Percentiles rank a stretch among this genome's conserved stretches.
Evolutionary conservation across 2,888 invertebrate species (phyloP).

Genomic region (Timandra comae): DNA sequence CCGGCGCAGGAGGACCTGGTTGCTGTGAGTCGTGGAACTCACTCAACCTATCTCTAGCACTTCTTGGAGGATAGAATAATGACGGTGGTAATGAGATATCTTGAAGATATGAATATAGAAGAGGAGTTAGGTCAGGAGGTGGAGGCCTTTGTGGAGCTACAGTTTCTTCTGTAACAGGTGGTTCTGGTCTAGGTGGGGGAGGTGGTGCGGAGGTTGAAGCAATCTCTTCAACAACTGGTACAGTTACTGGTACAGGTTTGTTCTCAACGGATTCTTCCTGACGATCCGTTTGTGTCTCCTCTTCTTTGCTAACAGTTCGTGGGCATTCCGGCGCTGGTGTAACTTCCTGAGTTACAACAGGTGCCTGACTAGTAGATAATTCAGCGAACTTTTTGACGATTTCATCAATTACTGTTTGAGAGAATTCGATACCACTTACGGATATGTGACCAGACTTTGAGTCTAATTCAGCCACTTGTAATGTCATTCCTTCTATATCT

Average conservation of each 20-base stretch:
- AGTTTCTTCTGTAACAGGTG: slow-evolving; percentile 36
- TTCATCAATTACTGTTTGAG: slow-evolving; percentile 81
- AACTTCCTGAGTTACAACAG: slow-evolving; percentile 23
- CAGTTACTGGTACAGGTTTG: slow-evolving; percentile 15
- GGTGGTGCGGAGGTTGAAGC: slow-evolving; percentile 22
- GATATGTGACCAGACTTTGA: slow-evolving; percentile 82
- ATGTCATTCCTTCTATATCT: slow-evolving; percentile 85
- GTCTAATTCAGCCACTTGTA: slow-evolving; percentile 83
- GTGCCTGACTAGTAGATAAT: slow-evolving; percentile 40
- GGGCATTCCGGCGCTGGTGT: slow-evolving; percentile 25
- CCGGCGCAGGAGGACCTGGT: slow-evolving; percentile 57
- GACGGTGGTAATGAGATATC: slow-evolving; percentile 69
- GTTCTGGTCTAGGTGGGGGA: slow-evolving; percentile 25
- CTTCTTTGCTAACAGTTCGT: slow-evolving; percentile 52
- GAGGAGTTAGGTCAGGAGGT: slow-evolving; percentile 65
- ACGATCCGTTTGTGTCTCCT: slow-evolving; percentile 59
- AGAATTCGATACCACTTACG: slow-evolving; percentile 81
- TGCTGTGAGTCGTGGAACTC: slow-evolving; percentile 55
- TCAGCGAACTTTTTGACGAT: slow-evolving; percentile 77
- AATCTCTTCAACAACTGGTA: slow-evolving; percentile 18
- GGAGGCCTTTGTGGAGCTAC: slow-evolving; percentile 64
- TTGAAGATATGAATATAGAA: slow-evolving; percentile 73
- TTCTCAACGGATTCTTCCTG: slow-evolving; percentile 21
- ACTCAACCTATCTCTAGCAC: slow-evolving; percentile 48
- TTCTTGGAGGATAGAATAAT: slow-evolving; percentile 61